Conservation (phyloP, 1,140 invertebrate species). For the Tetramorium simillimum region DNA sequence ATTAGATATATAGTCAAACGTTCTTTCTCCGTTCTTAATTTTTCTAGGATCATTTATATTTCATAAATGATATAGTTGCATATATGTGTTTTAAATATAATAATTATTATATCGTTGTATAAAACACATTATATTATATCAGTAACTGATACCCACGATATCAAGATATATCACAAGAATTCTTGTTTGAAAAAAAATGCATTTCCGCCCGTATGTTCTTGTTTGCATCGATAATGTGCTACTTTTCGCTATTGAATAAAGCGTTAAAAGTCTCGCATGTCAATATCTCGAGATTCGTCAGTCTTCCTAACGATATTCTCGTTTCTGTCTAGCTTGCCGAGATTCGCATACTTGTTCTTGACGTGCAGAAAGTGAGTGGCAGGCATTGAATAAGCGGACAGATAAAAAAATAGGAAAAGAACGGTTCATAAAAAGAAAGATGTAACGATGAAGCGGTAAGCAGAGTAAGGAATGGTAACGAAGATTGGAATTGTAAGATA, state of each 20-base stretch:
- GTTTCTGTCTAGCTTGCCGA: background rate
- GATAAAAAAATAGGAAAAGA: constrained; percentile 61
- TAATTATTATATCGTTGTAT: background rate
- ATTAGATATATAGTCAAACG: background rate
- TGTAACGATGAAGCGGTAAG: background rate
- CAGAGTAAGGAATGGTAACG: background rate
- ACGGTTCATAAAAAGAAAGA: constrained; percentile 1
- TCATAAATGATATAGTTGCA: background rate
- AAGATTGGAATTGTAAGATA: constrained; percentile 20
- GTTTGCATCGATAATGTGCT: constrained; percentile 48
- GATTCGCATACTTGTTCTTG: constrained; percentile 35
- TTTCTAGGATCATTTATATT: background rate
- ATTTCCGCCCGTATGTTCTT: background rate
- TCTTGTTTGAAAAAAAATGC: background rate
- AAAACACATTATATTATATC: background rate
- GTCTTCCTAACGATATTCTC: constrained; percentile 42
- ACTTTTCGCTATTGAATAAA: background rate
- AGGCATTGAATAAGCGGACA: constrained; percentile 47
- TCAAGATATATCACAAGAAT: background rate
- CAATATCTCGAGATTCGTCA: constrained; percentile 62
- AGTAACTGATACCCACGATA: background rate
- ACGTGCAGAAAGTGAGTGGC: constrained; percentile 50
- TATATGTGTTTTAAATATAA: background rate
- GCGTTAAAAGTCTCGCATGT: constrained; percentile 46
- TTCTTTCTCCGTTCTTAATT: background rate